Evolutionary conservation across 1,140 invertebrate genomes (phyloP), one percentile per base, ranked within the genome.

Genomic region (Drosophila pectinifera): DNA sequence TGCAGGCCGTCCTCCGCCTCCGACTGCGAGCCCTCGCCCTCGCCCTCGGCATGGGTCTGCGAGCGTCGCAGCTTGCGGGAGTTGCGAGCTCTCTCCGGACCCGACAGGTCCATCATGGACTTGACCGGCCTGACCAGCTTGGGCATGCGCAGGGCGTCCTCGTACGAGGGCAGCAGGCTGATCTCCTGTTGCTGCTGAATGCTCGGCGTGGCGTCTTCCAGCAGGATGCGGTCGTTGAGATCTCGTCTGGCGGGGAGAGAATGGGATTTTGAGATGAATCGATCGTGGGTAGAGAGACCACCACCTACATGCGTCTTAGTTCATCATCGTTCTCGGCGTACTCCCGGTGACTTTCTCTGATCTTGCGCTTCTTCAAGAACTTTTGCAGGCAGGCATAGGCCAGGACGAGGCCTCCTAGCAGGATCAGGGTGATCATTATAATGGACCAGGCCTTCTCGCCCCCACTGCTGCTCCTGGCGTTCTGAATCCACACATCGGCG

Each of bases 131-230:
- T 88, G 68, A 94, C 94, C 54, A 94, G 70, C 78, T 95, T 94
- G 16, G 95, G 95, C 94, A 96, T 95, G 8, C 94, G 93, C 53
- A 96, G 92, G 11, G 95, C 96, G 92, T 96, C 95, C 69, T 94
- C 94, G 78, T 96, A 96, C n/a, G 94, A 95, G 1, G 96, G 96
- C 43, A 88, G 95, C 39, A 88, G 94, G 36, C 95, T 93, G 14
- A 95, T 91, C 92, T 96, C 95, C 59, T 95, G 81, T 93, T 49
- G 20, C 22, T 79, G 95, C 90, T 70, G 95, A 92, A 82, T 94
- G 4, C 61, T 95, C 82, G 93, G 90, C 67, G 93, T 80, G 31
- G 92, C 93, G 86, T 94, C 94, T 68, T 95, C 94, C 79, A 94
- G 94, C 43, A 93, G 83, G 14, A 93, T 88, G 46, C 94, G 93